A percentile compares a stretch with the other conserved stretches of the same genome.
These are phyloP conservation scores for Diuraphis noxia DNA, from an alignment of 1,140 invertebrate species.

Conservation along the genomic window DNA sequence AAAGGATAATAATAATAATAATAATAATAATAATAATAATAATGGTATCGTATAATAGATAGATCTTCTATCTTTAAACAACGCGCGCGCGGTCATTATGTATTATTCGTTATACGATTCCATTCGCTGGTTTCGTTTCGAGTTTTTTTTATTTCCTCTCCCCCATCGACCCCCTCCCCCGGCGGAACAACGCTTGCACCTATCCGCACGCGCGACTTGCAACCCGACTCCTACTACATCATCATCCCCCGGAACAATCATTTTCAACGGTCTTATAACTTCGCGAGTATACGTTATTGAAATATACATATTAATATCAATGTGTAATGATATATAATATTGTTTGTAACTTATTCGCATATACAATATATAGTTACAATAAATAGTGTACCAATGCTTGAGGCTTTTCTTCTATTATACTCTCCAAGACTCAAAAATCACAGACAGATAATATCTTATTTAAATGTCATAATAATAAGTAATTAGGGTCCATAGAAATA, in stretches of 20 bases:
- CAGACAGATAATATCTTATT: too few relatives aligned
- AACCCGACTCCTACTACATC: not conserved
- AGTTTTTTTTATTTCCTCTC: not conserved
- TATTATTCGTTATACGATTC: not conserved
- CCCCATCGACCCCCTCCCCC: not conserved
- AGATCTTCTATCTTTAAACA: not conserved
- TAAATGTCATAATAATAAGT: too few relatives aligned
- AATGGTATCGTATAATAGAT: not conserved
- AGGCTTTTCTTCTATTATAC: too few relatives aligned
- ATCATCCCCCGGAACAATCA: constrained; percentile 14
- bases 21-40: not conserved
- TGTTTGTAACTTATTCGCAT: too few relatives aligned
- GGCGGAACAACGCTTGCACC: not conserved
- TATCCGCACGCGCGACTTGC: not conserved
- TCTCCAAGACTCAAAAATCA: too few relatives aligned
- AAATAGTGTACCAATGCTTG: too few relatives aligned
- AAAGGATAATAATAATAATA: not conserved
- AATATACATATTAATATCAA: not conserved
- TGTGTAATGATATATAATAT: too few relatives aligned
- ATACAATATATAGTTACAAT: too few relatives aligned
- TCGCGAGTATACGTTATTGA: not conserved
- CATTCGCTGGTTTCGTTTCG: not conserved
- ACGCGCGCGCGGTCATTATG: not conserved
- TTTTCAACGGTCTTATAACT: not conserved
- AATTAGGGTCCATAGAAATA: too few relatives aligned